Base-by-base conservation (phyloP, 30 jellyfish, hydroid and myxozoan species). In the Cassiopea xamachana region DNA sequence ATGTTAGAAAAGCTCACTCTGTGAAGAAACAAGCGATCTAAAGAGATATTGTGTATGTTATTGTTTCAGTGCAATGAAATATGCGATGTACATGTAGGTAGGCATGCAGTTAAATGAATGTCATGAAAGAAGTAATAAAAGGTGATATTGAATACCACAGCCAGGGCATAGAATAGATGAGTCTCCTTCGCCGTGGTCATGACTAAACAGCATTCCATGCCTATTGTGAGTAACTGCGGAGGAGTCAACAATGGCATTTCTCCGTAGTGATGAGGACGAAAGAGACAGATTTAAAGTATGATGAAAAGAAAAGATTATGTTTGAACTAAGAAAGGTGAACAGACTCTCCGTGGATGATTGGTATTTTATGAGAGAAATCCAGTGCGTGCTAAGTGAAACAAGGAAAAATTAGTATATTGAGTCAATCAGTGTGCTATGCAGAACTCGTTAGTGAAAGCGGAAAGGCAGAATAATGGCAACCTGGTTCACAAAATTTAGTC, bases 221-320 rank as follows among this genome's bases (percentile, higher is more conserved):
- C 70, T 59, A 75, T 45, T 75, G 84, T 75, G 84, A 75, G 84
- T 44, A 15, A 39, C 3, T 75, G 87, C 71, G 87, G 48, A 78
- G 87, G 87, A 78, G 87, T 46, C 39, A 55, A 47, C 43, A 59
- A 55, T 43, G 75, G 75, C 49, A 50, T 78, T 50, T 78, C 87
- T 3, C 49, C 87, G 76, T 78, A 51, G 87, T 78, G 87, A 78
- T 45, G 80, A 71, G 5, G 80, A 64, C 43, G 27, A 64, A 55
- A 14, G 27, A 18, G 13, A 44, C 44, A 3, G 4, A 7, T 68
- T 68, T 18, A 68, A 68, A 68, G 69, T 6, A 59, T 14, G 69
- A 68, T 7, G 1, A 68, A 8, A 10, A 68, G 7, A 8, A 18
- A 68, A 68, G 16, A 18, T 18, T 44, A 68, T 10, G n/a, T 4